These are phyloP conservation scores for Campylomormyrus numenius DNA, from an alignment of 2,113 vertebrate genomes.

Conservation along the genomic window DNA sequence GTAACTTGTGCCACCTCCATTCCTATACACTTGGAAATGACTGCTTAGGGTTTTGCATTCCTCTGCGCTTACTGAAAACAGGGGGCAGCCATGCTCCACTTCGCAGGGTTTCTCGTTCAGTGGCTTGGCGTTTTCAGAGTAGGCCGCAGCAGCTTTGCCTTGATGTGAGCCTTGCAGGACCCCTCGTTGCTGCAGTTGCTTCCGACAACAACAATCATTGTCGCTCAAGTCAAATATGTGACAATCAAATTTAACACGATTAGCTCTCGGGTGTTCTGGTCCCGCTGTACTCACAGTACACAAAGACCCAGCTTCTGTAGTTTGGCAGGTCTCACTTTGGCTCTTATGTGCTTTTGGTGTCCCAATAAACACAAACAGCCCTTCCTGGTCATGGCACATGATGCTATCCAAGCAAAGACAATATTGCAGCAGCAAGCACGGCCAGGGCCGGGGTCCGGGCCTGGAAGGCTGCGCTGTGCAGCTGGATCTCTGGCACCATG, in stretches of 20 bases:
- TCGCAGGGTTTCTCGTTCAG: background rate
- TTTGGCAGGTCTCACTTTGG: background rate
- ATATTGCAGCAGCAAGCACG: constrained; percentile 22
- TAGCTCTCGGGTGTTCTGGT: background rate
- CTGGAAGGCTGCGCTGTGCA: constrained; percentile 8
- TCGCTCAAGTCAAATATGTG: background rate
- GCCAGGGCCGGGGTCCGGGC: background rate
- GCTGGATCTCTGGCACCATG: constrained; percentile 28
- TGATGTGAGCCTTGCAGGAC: background rate
- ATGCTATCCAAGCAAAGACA: constrained; percentile 3
- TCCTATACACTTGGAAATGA: background rate
- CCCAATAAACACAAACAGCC: background rate
- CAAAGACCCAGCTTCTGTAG: background rate
- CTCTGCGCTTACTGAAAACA: background rate
- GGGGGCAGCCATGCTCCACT: background rate
- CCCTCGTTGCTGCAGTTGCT: background rate
- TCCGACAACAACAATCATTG: background rate
- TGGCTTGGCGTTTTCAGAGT: background rate
- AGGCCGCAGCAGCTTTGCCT: background rate
- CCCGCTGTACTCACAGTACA: background rate
- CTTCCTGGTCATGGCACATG: background rate
- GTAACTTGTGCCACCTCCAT: background rate
- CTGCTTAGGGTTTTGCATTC: background rate
- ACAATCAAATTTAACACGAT: background rate
- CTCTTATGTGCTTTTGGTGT: background rate